phyloP scores from a whole-genome alignment of 2,113 vertebrate species.

The Megaleporinus macrocephalus region DNA sequence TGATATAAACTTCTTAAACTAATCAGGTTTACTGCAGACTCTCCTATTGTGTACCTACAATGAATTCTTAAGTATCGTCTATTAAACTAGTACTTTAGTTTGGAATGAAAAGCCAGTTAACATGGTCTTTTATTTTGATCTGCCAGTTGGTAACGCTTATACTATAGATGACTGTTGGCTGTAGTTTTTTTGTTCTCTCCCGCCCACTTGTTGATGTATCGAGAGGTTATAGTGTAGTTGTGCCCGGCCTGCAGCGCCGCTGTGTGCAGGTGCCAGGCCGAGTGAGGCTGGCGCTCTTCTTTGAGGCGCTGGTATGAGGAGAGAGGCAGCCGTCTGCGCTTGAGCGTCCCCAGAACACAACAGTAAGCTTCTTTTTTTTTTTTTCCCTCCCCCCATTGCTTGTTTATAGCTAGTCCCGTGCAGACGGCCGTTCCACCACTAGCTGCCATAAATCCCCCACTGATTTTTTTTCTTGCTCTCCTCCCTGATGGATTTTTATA shows the following conservation, averaged over 20 bases:
- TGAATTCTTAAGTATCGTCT: too few relatives aligned
- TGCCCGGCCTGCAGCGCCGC: slow-evolving; percentile 9
- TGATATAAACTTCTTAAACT: too few relatives aligned
- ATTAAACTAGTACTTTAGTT: too few relatives aligned
- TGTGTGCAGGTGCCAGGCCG: not conserved
- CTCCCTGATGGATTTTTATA: slow-evolving; percentile 19
- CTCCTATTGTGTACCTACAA: too few relatives aligned
- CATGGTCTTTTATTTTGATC: not conserved
- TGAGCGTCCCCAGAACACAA: slow-evolving; percentile 9
- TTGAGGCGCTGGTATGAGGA: slow-evolving; percentile 47
- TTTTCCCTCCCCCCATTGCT: not conserved
- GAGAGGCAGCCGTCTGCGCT: not conserved
- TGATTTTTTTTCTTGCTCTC: not conserved
- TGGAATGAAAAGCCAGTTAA: too few relatives aligned
- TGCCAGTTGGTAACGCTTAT: not conserved
- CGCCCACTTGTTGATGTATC: not conserved
- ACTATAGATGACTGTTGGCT: not conserved
- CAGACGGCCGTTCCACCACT: slow-evolving; percentile 6
- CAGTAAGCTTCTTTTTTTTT: slow-evolving; percentile 48
- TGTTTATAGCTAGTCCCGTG: slow-evolving; percentile 13
- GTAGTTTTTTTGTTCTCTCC: not conserved
- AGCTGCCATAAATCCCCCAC: not conserved
- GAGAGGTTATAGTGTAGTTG: slow-evolving; percentile 25
- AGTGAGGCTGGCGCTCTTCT: slow-evolving; percentile 22
- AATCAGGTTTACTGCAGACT: too few relatives aligned